Evolutionary conservation across 2,888 invertebrate species (phyloP).

Genomic region (Agrilus mali): DNA sequence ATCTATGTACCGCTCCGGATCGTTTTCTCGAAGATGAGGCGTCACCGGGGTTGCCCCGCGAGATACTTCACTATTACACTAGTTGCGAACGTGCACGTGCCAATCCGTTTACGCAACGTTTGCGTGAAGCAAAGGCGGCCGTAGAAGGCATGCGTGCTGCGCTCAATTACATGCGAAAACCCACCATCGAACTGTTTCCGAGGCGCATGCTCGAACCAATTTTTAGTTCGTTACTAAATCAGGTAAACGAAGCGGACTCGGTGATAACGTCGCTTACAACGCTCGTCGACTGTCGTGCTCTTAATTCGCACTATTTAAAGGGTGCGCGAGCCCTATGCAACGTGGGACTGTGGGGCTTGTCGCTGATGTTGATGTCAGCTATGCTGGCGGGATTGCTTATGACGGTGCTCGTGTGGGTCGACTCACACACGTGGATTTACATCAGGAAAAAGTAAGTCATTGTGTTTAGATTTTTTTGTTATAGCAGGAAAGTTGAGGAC

Average conservation of each 20-base stretch:
- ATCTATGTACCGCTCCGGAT: constrained; percentile 61
- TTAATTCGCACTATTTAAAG: constrained; percentile 71
- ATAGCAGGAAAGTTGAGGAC: no score
- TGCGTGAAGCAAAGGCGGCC: constrained; percentile 51
- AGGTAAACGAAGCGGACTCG: constrained; percentile 65
- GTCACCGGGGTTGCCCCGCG: constrained; percentile 27
- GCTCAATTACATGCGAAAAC: constrained; percentile 36
- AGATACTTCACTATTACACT: constrained; percentile 52
- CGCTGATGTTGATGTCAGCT: constrained; percentile 77
- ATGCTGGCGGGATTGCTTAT: constrained; percentile 79
- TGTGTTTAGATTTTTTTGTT: not conserved
- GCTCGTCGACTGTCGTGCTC: constrained; percentile 69
- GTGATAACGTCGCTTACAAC: constrained; percentile 54
- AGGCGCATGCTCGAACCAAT: constrained; percentile 51
- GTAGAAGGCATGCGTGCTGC: constrained; percentile 38
- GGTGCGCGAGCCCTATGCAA: constrained; percentile 75
- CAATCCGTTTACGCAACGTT: constrained; percentile 68
- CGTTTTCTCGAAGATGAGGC: constrained; percentile 31
- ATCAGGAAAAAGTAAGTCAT: constrained; percentile 70
- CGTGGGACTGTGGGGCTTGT: constrained; percentile 67
- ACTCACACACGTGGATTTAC: constrained; percentile 95
- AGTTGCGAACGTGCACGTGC: constrained; percentile 70
- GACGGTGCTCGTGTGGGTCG: constrained; percentile 85
- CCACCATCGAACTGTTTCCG: constrained; percentile 40
- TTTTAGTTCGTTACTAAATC: constrained; percentile 62